These are phyloP conservation scores for Siniperca chuatsi DNA, from an alignment of 2,113 vertebrate genomes.

Conservation along the genomic window DNA sequence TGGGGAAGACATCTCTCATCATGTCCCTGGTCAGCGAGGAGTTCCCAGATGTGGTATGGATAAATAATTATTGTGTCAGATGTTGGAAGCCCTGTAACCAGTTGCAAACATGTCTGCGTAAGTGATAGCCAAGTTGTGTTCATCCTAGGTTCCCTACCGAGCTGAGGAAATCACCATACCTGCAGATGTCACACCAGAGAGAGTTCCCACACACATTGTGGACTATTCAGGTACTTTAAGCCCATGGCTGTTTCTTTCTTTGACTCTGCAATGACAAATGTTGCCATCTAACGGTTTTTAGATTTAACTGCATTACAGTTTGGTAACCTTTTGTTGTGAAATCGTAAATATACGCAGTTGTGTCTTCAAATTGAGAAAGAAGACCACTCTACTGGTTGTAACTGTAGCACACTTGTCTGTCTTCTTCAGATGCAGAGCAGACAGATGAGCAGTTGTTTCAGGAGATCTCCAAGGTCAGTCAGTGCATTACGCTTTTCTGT, in stretches of 20 bases:
- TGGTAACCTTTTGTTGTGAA: background rate
- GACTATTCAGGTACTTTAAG: slow-evolving; percentile 93
- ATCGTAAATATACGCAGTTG: background rate
- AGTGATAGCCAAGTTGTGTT: background rate
- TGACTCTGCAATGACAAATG: background rate
- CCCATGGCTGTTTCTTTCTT: background rate
- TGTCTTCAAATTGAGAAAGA: background rate
- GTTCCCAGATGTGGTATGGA: slow-evolving; percentile 94
- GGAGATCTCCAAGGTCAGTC: slow-evolving; percentile 94
- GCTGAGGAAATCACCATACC: slow-evolving; percentile 99
- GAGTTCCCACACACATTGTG: slow-evolving; percentile 98
- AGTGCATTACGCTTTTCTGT: background rate
- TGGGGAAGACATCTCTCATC: slow-evolving; percentile 98
- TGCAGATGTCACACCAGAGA: slow-evolving; percentile 96
- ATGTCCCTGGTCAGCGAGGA: slow-evolving; percentile 99
- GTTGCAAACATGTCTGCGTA: background rate
- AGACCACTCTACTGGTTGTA: background rate
- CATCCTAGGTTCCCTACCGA: slow-evolving; percentile 91
- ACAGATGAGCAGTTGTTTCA: slow-evolving; percentile 96
- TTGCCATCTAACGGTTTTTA: background rate
- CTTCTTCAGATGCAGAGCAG: slow-evolving; percentile 92
- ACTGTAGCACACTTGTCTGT: background rate
- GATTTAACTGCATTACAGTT: background rate
- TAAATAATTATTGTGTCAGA: background rate
- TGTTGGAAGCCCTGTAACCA: background rate